Base-by-base conservation (phyloP, 2,113 vertebrate genomes). In the Catharus fuscescens region DNA sequence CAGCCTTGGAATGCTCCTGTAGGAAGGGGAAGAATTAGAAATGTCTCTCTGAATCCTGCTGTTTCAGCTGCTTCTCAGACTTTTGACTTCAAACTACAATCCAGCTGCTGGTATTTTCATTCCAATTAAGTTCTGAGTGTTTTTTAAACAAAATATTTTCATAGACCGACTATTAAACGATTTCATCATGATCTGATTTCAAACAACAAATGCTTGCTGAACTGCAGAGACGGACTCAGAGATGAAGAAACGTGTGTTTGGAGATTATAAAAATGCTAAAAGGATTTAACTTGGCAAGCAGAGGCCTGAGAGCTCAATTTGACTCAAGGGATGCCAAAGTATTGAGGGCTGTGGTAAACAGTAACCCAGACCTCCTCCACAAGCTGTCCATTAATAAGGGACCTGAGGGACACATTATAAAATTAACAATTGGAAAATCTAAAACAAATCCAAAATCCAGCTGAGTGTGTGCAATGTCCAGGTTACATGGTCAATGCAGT, bases 141-240 rank as follows among this genome's bases (percentile, higher is more conserved):
- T 95, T 96, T 96, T 96, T 71, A 96, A 95, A 94, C 93, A 96
- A 97, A 94, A 94, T 92, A 86, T 96, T 97, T 97, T 96, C 67
- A 44, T 40, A 96, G 60, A 83, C 44, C 0, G 2, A 71, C 90
- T 94, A 94, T 94, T 90, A 96, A 94, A 86, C 74, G 26, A 94
- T 96, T 97, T 95, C 93, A 96, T 88, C 93, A 66, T 48, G 95
- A 82, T 94, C 80, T 86, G 90, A 94, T 97, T 93, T 95, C 88
- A 95, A 88, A 83, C 47, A 96, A 73, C 88, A 83, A 93, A 86
- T 17, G 64, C 79, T 94, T 66, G 66, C 92, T 78, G 92, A 86
- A 7, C 42, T 44, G 76, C 79, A 57, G 82, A 66, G 90, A 29
- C 6, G 0, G 14, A 64, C 85, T 0, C 48, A 62, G 79, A 91